These are phyloP conservation scores for Pithys albifrons DNA, from an alignment of 2,113 vertebrate species.

Conservation along the genomic window DNA sequence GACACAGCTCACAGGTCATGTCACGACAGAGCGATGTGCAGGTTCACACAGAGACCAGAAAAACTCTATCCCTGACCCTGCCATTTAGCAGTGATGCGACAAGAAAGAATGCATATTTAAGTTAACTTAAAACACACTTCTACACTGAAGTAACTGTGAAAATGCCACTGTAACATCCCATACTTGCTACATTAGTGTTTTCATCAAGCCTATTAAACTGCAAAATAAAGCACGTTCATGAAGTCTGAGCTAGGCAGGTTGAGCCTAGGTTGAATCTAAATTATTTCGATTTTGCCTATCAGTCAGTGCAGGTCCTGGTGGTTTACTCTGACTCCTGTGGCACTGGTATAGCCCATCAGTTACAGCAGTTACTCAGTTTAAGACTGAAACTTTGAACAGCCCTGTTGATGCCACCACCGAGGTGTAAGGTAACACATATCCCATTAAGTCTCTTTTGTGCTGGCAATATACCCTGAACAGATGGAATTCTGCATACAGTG, in stretches of 20 bases:
- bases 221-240: neutral
- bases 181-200: neutral
- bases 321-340: neutral
- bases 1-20: slow-evolving; percentile 66
- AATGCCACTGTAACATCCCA: slow-evolving; percentile 5
- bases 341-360: neutral
- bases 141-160: slow-evolving; percentile 12
- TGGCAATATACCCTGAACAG: slow-evolving; percentile 10
- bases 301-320: neutral
- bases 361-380: neutral
- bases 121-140: slow-evolving; percentile 48
- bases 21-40: slow-evolving; percentile 63
- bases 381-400: neutral
- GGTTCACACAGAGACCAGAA: slow-evolving; percentile 65
- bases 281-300: neutral
- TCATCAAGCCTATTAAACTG: neutral
- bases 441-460: neutral
- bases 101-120: slow-evolving; percentile 66
- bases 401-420: neutral
- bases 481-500: neutral
- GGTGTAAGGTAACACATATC: neutral
- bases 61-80: slow-evolving; percentile 60
- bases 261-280: neutral
- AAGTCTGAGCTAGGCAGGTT: neutral
- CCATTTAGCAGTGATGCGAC: slow-evolving; percentile 66